Evolutionary conservation across 2,888 invertebrate genomes (phyloP), one percentile per base, ranked within the genome.

Genomic region (Molorchus minor): DNA sequence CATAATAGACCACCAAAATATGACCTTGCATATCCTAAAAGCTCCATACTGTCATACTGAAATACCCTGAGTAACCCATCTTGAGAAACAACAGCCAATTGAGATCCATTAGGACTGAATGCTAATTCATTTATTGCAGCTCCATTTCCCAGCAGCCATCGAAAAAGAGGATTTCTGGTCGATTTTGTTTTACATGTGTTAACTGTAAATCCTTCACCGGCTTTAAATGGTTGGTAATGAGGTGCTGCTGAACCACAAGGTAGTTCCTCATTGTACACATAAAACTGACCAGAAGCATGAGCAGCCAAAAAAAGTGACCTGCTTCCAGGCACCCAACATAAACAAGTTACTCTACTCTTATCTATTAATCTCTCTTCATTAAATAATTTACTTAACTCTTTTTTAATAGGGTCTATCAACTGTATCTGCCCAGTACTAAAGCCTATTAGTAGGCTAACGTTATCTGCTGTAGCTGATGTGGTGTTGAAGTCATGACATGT

Each of bases 391-490:
- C 93, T 94, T 75, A 94, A 85, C 84, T 98, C 98, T 80, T 98
- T 96, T 76, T 94, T 94, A 76, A 97, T 92, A 58, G 97, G 97
- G 83, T 99, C 97, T 79, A 98, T 94, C 69, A 98, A 85, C 82
- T 98, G 98, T 78, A 98, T 94, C 84, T 98, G 98, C 65, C 99
- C 99, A 19, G 96, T 97, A 73, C 96, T 96, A 84, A 99, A 98
- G 57, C 99, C 99, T 75, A 99, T 95, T 72, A 98, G 85, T 68
- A 99, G 85, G 52, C 93, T 91, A 16, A 95, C 93, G 80, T 91
- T 91, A 62, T 96, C 94, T 12, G 87, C 84, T 58, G 90, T 89
- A 76, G 92, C 91, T 49, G 91, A 89, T 68, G 89, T 85, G 47
- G 88, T 86, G 84, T 98, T 98, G 82, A 99, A 98, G 83, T 98